A percentile compares a stretch with the other conserved stretches of the same genome.
phyloP scores from a whole-genome alignment of 2,797 vertebrate species.

The Sebastes trivittatus region DNA sequence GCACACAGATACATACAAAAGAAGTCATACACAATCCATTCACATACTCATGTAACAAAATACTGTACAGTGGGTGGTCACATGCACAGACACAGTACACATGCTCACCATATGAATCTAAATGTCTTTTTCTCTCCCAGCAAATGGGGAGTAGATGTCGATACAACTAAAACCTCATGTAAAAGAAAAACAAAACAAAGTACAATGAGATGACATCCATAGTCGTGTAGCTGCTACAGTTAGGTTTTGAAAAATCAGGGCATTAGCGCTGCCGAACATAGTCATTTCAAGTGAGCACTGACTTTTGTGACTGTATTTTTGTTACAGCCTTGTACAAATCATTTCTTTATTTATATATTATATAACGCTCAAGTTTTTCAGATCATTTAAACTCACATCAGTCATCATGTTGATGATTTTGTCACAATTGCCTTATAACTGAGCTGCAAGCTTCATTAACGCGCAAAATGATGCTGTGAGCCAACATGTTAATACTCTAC shows the following conservation, averaged over 20 bases:
- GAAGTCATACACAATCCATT: neutral
- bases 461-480: neutral
- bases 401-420: neutral
- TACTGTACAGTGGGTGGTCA: neutral
- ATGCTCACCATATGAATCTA: too few relatives aligned
- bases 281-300: neutral
- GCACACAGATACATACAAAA: neutral
- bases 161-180: neutral
- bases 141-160: neutral
- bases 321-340: neutral
- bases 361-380: neutral
- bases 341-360: neutral
- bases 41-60: neutral
- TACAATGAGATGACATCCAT: neutral
- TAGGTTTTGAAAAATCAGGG: neutral
- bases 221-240: neutral
- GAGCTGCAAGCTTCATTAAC: neutral
- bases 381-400: neutral
- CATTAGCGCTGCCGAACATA: neutral
- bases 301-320: neutral
- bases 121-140: neutral
- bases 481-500: neutral
- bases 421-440: neutral
- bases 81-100: neutral
- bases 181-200: neutral